Conservation (phyloP, 2,113 vertebrate species). For the Acanthochromis polyacanthus region DNA sequence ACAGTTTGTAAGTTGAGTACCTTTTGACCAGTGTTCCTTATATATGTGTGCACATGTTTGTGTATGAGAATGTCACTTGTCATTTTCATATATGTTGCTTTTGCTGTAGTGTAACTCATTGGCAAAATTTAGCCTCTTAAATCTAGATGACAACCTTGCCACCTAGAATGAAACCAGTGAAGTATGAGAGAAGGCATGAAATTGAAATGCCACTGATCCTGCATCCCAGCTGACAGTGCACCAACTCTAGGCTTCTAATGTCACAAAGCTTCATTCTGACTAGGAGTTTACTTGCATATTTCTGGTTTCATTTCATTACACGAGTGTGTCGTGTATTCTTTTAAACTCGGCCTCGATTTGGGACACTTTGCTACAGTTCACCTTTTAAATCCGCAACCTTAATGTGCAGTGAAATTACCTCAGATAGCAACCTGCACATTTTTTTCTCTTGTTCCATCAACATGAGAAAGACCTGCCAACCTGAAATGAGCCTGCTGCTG, state of each 20-base stretch:
- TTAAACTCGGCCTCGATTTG: neutral
- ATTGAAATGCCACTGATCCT: slow-evolving; percentile 15
- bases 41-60: neutral
- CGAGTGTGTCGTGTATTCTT: neutral
- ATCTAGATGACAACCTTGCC: slow-evolving; percentile 7
- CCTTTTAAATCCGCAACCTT: slow-evolving; percentile 19
- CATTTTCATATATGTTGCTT: neutral
- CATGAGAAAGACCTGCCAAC: slow-evolving; percentile 1
- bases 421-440: neutral
- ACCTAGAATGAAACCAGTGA: slow-evolving; percentile 10
- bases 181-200: slow-evolving; percentile 6
- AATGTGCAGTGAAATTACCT: slow-evolving; percentile 20
- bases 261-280: neutral
- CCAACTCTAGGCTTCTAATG: neutral
- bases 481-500: neutral
- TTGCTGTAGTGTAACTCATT: neutral
- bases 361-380: slow-evolving; percentile 23
- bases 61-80: neutral
- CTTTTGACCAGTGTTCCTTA: no score
- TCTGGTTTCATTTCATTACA: slow-evolving; percentile 15
- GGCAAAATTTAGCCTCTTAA: neutral
- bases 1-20: no score
- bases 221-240: neutral
- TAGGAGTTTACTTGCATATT: neutral
- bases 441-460: slow-evolving; percentile 19